Conservation (phyloP, 2,797 vertebrate species). For the Sarcophilus harrisii region DNA sequence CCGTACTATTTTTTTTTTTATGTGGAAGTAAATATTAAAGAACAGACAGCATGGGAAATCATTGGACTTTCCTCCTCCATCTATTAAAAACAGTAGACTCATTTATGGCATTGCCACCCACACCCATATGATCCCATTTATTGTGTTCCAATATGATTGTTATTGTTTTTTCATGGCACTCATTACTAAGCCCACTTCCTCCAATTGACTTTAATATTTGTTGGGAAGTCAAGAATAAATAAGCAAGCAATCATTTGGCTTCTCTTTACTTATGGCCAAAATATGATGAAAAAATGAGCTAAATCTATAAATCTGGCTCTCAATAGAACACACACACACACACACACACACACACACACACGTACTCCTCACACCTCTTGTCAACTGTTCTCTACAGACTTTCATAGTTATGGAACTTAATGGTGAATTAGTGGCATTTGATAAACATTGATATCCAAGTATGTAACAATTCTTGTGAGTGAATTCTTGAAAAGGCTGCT, state of each 20-base stretch:
- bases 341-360: background rate
- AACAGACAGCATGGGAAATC: background rate
- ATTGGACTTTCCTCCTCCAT: background rate
- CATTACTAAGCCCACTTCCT: background rate
- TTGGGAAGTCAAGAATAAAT: background rate
- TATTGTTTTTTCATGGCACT: constrained; percentile 17
- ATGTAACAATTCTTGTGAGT: constrained; percentile 28
- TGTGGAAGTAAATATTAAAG: background rate
- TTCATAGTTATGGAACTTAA: constrained; percentile 21
- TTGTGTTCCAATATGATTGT: background rate
- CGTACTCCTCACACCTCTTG: background rate
- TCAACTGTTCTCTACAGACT: background rate
- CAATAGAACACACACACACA: constrained; percentile 11
- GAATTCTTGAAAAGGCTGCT: background rate
- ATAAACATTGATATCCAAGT: constrained; percentile 31
- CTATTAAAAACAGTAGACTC: constrained; percentile 6
- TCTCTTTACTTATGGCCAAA: constrained; percentile 15
- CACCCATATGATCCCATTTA: background rate
- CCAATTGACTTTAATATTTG: background rate
- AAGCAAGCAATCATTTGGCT: background rate
- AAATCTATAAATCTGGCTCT: background rate
- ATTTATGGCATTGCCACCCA: background rate
- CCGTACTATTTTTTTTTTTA: background rate
- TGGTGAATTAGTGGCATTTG: constrained; percentile 2
- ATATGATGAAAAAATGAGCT: background rate